Conservation (phyloP, 2,113 vertebrate genomes). For the Mirza zaza region DNA sequence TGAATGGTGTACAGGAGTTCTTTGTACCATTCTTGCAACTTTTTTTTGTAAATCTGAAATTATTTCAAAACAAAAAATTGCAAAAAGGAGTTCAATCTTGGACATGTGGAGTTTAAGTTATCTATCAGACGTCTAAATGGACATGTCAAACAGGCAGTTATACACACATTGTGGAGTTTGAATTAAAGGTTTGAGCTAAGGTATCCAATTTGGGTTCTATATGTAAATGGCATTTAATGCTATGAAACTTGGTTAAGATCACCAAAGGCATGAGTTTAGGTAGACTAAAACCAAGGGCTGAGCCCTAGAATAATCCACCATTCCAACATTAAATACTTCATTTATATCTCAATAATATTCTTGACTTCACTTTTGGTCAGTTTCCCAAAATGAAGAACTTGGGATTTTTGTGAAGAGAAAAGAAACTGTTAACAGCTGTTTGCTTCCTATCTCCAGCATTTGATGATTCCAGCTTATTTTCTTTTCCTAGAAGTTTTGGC, state of each 20-base stretch:
- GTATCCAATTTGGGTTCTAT: not conserved
- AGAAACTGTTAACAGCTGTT: not conserved
- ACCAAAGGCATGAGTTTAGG: not conserved
- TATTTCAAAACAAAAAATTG: conserved; percentile 33
- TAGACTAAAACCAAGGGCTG: not conserved
- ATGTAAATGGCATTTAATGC: not conserved
- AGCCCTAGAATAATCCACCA: not conserved
- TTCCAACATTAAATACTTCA: not conserved
- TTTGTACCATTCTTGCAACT: conserved; percentile 19
- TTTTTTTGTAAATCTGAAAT: conserved; percentile 50
- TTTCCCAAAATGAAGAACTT: not conserved
- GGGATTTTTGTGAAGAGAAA: conserved; percentile 21
- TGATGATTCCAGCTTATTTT: not conserved
- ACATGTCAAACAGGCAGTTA: not conserved
- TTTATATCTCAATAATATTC: not conserved
- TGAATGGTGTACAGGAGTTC: not conserved
- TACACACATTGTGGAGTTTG: not conserved
- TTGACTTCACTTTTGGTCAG: not conserved
- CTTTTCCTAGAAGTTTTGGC: conserved; percentile 33
- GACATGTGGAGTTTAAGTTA: not conserved
- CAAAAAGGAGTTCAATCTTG: not conserved
- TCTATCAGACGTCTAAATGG: not conserved
- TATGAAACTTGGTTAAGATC: not conserved
- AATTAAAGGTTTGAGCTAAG: not conserved
- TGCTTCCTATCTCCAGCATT: conserved; percentile 14